Evolutionary conservation across 2,888 invertebrate genomes (phyloP), one percentile per base, ranked within the genome.

Genomic region (Cataglyphis livida): DNA sequence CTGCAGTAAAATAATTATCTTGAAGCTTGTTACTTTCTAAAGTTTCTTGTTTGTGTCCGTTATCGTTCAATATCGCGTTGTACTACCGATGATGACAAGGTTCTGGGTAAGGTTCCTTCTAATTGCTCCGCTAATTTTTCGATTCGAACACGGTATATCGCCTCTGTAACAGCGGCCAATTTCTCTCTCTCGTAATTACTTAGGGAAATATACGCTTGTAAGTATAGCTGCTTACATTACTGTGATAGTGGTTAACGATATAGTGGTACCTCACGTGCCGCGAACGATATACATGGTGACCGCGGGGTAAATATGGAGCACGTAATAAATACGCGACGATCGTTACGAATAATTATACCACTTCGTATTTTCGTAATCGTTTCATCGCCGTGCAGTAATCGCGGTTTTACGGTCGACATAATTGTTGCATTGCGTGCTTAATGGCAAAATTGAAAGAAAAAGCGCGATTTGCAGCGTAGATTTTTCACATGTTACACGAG

Each of bases 311-410:
- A 81, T 64, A 64, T 59, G 57, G 59, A 3, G 32, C 66, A 38
- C 51, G 9, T 81, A 68, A 61, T 74, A 81, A 66, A 81, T 81
- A 73, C 38, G 61, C 73, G 81, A 73, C 65, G 65, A 74, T 81
- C 54, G 51, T 74, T 81, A 71, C 32, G 71, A 79, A 65, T 83
- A 83, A 83, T 83, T 79, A 79, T 71, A 71, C 57, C 57, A 28
- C 79, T 48, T 57, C 15, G 10, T 65, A 81, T 79, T 79, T 65
- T 64, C 32, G 79, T 64, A 71, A 71, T 76, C 38, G 35, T 65
- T 71, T 71, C 54, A 78, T 79, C 79, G 41, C 12, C 48, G 57
- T 6, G 44, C 35, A 41, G 41, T 70, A 66, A 76, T 78, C 76
- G 12, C 44, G 44, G 51, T 48, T 78, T 70, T 68, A 44, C 59